These are phyloP conservation scores for Zaprionus africanus DNA, from an alignment of 1,140 invertebrate genomes.

Conservation along the genomic window DNA sequence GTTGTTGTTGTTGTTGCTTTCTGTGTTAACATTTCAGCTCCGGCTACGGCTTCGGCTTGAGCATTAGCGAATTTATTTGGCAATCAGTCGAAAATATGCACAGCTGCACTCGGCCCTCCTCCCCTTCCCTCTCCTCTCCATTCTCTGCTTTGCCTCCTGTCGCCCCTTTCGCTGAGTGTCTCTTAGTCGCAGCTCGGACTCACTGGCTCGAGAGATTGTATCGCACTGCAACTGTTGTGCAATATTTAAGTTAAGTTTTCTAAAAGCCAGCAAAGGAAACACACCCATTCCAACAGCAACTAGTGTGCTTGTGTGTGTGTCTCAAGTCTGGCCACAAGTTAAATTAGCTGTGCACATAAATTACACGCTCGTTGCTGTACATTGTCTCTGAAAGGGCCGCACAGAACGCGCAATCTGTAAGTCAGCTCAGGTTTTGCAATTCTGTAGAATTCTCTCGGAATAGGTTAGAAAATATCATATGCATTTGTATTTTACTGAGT, in stretches of 20 bases:
- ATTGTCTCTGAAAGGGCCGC: background rate
- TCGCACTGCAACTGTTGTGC: conserved; percentile 65
- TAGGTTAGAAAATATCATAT: background rate
- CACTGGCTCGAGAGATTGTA: conserved; percentile 58
- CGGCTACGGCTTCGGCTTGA: conserved; percentile 5
- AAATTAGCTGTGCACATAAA: conserved; percentile 57
- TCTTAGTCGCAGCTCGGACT: conserved; percentile 20
- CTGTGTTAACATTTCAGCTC: conserved; percentile 32
- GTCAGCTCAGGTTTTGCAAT: background rate
- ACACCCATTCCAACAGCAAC: conserved; percentile 47
- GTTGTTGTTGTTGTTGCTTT: conserved; percentile 16
- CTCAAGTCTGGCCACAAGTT: conserved; percentile 31
- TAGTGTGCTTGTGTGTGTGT: conserved; percentile 1
- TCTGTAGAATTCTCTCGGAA: background rate
- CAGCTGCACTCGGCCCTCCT: conserved; percentile 59
- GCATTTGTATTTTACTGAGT: background rate
- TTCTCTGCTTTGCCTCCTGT: background rate
- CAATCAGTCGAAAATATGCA: conserved; percentile 72
- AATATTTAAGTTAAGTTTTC: conserved; percentile 61
- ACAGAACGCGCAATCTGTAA: background rate
- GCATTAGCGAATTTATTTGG: conserved; percentile 65
- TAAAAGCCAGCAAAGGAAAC: conserved; percentile 42
- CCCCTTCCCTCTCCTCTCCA: background rate
- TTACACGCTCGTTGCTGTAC: conserved; percentile 37
- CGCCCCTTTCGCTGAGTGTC: background rate